Evolutionary conservation across 2,797 vertebrate species (phyloP), one percentile per base, ranked within the genome.

Genomic region (Darevskia nairensis): DNA sequence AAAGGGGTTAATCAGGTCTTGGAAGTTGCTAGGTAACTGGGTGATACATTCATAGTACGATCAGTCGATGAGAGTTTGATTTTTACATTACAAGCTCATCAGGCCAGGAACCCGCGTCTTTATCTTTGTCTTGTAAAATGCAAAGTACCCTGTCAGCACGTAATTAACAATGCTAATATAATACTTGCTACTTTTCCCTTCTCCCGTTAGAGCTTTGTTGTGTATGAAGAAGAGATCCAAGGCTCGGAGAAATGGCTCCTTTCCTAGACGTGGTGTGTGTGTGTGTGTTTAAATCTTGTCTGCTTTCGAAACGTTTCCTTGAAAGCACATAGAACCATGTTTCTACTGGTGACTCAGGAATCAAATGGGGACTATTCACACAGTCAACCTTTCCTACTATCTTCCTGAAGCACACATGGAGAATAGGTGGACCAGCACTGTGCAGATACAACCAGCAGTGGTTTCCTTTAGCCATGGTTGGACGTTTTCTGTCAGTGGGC

Each of bases 41-140:
- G 71, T 85, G 82, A 90, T 78, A 88, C 86, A 82, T 77, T 90
- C 64, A 82, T 81, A 25, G 72, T 88, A 82, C 64, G 78, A 88
- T 90, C 89, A 90, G 89, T 55, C 32, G 80, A 86, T 71, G 87
- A 59, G 77, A 86, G 87, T 86, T 74, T 88, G 72, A 86, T 82
- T 88, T 89, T 92, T 90, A 84, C 71, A 88, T 90, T 86, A 90
- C 83, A 86, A 90, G 86, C 72, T 61, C 32, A 81, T 84, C 81
- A 66, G 78, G 74, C 64, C 78, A 86, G 32, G 32, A 83, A 39
- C 46, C 50, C 8, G 32, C 11, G 74, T 89, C 82, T 86, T 88
- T 84, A 59, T 78, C 79, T 83, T 84, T 81, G 76, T 88, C 71
- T 86, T 86, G 32, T 68, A 82, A 76, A 84, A 86, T 82, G 81